Evolutionary conservation across 1,140 invertebrate genomes (phyloP).

Genomic region (Phthorimaea operculella): DNA sequence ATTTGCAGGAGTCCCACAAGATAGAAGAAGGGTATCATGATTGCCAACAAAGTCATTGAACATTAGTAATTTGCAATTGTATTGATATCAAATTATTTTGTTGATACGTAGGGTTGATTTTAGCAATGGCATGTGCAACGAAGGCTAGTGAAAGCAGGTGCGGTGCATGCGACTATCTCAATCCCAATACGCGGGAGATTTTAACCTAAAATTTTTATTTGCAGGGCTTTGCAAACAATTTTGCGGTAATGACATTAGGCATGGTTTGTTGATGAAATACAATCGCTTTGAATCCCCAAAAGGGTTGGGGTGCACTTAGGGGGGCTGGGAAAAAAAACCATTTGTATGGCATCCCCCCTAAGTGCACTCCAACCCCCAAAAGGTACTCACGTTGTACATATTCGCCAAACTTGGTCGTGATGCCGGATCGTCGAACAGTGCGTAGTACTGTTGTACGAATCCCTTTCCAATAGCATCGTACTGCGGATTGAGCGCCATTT

Average conservation of each 20-base stretch:
- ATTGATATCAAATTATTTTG: too few species aligned
- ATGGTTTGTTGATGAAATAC: not conserved
- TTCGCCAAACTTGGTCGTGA: slow-evolving; percentile 84
- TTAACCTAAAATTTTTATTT: slow-evolving; percentile 3
- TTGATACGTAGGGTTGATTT: too few species aligned
- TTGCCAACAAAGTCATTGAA: too few species aligned
- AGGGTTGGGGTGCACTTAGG: too few species aligned
- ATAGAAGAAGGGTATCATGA: too few species aligned
- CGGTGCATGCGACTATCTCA: not conserved
- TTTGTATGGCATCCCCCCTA: too few species aligned
- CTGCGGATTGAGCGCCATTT: slow-evolving; percentile 87
- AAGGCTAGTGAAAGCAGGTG: not conserved
- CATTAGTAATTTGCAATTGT: too few species aligned
- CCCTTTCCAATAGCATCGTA: slow-evolving; percentile 93
- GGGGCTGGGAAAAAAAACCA: too few species aligned
- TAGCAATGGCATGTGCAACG: not conserved
- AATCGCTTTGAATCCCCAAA: not conserved
- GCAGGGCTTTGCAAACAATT: not conserved
- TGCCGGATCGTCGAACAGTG: slow-evolving; percentile 87
- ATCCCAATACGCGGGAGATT: slow-evolving; percentile 1
- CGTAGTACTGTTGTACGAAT: slow-evolving; percentile 94
- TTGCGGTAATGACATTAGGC: not conserved
- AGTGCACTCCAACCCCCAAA: slow-evolving; percentile 3
- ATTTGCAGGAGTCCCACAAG: too few species aligned
- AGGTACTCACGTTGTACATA: slow-evolving; percentile 90